These are phyloP conservation scores for Druceiella hillmani DNA, from an alignment of 2,888 invertebrate genomes.

Conservation along the genomic window DNA sequence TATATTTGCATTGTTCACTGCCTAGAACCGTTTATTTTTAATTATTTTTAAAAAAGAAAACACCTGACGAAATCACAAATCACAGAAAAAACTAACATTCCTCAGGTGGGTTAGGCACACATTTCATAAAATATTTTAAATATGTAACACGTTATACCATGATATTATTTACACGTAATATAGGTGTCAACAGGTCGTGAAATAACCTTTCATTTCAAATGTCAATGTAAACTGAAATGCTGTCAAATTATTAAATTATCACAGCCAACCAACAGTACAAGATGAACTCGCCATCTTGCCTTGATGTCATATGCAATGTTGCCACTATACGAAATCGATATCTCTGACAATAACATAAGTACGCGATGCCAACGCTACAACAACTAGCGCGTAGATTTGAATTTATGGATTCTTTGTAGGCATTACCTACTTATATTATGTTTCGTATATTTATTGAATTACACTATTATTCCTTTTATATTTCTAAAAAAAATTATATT, in stretches of 20 bases:
- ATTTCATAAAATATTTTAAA: constrained; percentile 1
- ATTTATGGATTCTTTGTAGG: no score
- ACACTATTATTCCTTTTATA: no score
- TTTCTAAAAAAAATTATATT: no score
- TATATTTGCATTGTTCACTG: constrained; percentile 6
- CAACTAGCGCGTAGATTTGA: no score
- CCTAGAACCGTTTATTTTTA: constrained; percentile 33
- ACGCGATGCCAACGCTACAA: no score
- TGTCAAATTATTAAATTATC: constrained; percentile 41
- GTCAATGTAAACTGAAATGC: constrained; percentile 36
- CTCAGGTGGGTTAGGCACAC: constrained; percentile 59
- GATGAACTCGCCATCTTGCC: constrained; percentile 55
- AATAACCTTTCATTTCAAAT: constrained; percentile 34
- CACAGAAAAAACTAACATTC: constrained; percentile 59
- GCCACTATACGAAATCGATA: constrained; percentile 34
- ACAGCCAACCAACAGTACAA: constrained; percentile 46
- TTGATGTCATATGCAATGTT: constrained; percentile 41
- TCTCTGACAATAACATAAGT: no score
- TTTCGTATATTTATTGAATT: no score
- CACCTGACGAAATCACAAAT: constrained; percentile 58
- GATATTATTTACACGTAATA: constrained; percentile 1
- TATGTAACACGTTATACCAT: not conserved
- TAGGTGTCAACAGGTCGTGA: constrained; percentile 25
- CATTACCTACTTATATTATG: no score
- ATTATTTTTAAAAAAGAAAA: constrained; percentile 48